Evolutionary conservation across 2,888 invertebrate genomes (phyloP), one percentile per base, ranked within the genome.

Genomic region (Aricia artaxerxes): DNA sequence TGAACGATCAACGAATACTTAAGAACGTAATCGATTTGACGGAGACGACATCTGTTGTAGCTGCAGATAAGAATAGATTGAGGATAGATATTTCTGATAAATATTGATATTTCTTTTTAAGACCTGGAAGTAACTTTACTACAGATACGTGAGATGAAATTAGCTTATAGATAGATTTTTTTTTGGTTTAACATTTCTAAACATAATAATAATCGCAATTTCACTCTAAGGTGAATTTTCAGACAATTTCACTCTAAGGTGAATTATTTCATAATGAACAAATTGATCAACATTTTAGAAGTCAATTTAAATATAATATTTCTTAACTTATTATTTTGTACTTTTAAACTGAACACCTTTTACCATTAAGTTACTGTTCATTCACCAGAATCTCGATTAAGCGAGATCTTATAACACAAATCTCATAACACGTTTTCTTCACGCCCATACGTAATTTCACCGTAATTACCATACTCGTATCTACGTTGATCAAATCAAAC

Each of bases 401-500:
- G 31, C 64, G 11, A 9, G 64, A 31, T 24, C 5, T 69, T 35
- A 13, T 69, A 69, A 69, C 57, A 57, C 57, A 57, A 57, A 35
- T 69, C 69, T 13, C 13, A 13, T 35, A 69, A 69, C 69, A 69
- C 11, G 69, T 69, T 69, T 69, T 13, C 13, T 69, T 69, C 35
- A 69, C 69, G 35, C 69, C 69, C 69, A 38, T 35, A 35, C 13
- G 64, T 64, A 24, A 24, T 57, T 57, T 61, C 61, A 61, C 24
- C 3, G 64, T 69, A 69, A 69, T 69, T 69, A 69, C 35, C 69
- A 69, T 69, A 69, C 69, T 35, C 13, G 69, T 69, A 69, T 69
- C 69, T 35, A 69, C 35, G 69, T 69, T 69, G 35, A 69, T 69
- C 69, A 35, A 69, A 69, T 69, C 69, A 69, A 69, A 69, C 35